Evolutionary conservation across 30 jellyfish, hydroid and myxozoan species (phyloP).

Genomic region (Nemopilema nomurai): DNA sequence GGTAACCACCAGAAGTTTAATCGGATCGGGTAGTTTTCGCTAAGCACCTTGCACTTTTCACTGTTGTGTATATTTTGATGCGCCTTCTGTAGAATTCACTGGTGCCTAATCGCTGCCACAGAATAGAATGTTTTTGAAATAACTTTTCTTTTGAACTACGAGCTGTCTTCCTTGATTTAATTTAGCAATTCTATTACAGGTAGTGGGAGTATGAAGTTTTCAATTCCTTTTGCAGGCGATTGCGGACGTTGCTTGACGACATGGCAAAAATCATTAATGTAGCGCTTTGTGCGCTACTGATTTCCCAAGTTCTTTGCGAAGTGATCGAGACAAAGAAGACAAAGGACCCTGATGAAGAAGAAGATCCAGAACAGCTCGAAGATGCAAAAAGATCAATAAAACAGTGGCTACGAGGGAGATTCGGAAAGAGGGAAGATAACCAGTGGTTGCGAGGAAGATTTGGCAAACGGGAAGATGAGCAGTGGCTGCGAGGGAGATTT

Average conservation of each 20-base stretch:
- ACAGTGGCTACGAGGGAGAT: slow-evolving; percentile 67
- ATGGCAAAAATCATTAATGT: slow-evolving; percentile 16
- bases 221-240: background rate
- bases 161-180: background rate
- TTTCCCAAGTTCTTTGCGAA: slow-evolving; percentile 33
- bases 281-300: slow-evolving; percentile 33
- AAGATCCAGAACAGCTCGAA: slow-evolving; percentile 6
- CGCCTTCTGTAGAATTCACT: no score
- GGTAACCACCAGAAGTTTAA: no score
- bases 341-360: background rate
- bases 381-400: slow-evolving; percentile 47
- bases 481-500: slow-evolving; percentile 82
- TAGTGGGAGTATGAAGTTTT: background rate
- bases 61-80: no score
- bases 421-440: slow-evolving; percentile 35
- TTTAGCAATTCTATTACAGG: background rate
- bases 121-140: no score
- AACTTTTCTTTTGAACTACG: no score
- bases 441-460: slow-evolving; percentile 77
- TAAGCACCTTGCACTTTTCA: no score
- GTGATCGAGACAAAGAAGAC: slow-evolving; percentile 12
- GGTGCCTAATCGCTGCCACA: no score
- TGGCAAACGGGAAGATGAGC: slow-evolving; percentile 65
- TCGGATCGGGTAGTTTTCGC: no score
- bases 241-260: background rate